Evolutionary conservation across 2,113 vertebrate species (phyloP).

Genomic region (Silurus glanis): DNA sequence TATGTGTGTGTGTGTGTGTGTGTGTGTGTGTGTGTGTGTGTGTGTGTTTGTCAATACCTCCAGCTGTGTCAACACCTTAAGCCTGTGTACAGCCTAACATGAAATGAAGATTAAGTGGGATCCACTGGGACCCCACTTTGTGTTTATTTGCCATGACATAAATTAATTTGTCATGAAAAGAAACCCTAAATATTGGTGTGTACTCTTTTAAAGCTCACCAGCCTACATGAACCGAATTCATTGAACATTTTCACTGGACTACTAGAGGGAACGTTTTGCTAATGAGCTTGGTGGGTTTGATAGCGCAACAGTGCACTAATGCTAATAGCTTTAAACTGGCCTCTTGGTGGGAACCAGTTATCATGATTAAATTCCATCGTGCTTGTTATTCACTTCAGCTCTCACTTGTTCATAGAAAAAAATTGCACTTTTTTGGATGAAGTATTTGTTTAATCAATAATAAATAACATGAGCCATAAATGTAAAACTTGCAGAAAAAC

Average conservation of each 20-base stretch:
- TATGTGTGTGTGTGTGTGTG: no score
- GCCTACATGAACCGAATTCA: not conserved
- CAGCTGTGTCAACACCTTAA: constrained; percentile 16
- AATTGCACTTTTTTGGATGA: not conserved
- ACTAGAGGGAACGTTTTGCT: constrained; percentile 14
- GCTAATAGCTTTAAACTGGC: constrained; percentile 21
- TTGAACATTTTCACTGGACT: not conserved
- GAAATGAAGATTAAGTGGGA: not conserved
- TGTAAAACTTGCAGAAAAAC: constrained; percentile 25
- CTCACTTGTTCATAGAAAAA: not conserved
- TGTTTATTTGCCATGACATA: not conserved
- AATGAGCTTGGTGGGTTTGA: constrained; percentile 18
- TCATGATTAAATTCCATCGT: constrained; percentile 22
- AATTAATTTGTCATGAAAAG: not conserved
- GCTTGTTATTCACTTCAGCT: not conserved
- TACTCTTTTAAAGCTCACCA: not conserved
- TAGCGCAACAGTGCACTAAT: constrained; percentile 16
- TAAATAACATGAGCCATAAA: constrained; percentile 27
- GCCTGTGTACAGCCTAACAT: constrained; percentile 15
- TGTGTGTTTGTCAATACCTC: constrained; percentile 2
- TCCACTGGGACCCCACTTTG: not conserved
- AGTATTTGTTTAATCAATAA: constrained; percentile 11
- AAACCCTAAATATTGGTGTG: not conserved
- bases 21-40: not conserved
- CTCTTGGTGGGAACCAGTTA: constrained; percentile 30